A percentile compares a stretch with the other conserved stretches of the same genome.
phyloP scores from a whole-genome alignment of 2,797 vertebrate genomes.

The Myoxocephalus aenaeus region DNA sequence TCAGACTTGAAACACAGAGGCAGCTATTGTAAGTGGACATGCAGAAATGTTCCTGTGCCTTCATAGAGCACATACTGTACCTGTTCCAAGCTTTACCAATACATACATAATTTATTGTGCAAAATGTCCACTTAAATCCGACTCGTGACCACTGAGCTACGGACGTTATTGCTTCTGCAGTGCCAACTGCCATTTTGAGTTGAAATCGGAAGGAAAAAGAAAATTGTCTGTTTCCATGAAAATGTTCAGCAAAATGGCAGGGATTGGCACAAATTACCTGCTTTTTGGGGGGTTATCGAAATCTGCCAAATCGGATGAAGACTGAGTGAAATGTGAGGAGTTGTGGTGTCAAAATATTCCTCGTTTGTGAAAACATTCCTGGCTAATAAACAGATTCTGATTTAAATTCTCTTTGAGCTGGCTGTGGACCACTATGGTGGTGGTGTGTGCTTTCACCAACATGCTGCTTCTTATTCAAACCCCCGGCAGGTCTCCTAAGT shows the following conservation, averaged over 20 bases:
- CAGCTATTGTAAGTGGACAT: not conserved
- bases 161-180: not conserved
- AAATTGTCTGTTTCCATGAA: not conserved
- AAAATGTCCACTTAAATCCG: not conserved
- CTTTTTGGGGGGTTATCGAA: not conserved
- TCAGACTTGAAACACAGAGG: not conserved
- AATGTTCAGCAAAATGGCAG: not conserved
- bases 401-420: not conserved
- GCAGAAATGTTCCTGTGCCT: not conserved
- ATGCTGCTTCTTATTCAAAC: not conserved
- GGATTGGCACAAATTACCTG: not conserved
- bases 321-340: not conserved
- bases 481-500: not conserved
- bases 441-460: conserved; percentile 18
- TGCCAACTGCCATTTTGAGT: not conserved
- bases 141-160: not conserved
- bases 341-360: not conserved
- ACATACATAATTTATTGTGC: not conserved
- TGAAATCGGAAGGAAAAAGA: too few relatives aligned
- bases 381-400: too few relatives aligned
- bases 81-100: not conserved
- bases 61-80: not conserved
- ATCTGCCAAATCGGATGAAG: not conserved
- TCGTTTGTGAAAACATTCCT: too few relatives aligned
- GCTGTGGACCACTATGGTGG: not conserved